Evolutionary conservation across 2,113 vertebrate species (phyloP).

Genomic region (Salvator merianae): DNA sequence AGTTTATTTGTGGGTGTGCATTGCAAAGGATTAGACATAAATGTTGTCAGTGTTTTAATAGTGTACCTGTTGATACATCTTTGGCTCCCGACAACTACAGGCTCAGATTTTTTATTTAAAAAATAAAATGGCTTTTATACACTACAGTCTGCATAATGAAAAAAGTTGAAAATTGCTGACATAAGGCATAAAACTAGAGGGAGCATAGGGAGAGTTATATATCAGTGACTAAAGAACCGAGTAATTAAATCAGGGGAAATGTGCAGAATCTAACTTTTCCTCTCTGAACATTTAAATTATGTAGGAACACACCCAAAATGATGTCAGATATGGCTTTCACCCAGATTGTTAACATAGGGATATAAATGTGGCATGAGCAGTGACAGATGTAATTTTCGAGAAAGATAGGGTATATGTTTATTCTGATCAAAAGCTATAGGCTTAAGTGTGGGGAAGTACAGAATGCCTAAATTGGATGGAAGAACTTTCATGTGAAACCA

Average conservation of each 20-base stretch:
- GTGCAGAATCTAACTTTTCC: slow-evolving; percentile 14
- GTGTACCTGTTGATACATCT: too few species aligned
- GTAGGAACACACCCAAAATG: slow-evolving; percentile 42
- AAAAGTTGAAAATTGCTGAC: neutral
- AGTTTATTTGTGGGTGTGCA: too few species aligned
- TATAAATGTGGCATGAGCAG: slow-evolving; percentile 13
- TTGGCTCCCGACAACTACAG: too few species aligned
- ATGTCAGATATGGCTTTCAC: slow-evolving; percentile 47
- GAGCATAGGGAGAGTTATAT: neutral
- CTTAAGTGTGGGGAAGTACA: slow-evolving; percentile 25
- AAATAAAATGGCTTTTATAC: too few species aligned
- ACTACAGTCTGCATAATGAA: too few species aligned
- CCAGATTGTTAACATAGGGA: slow-evolving; percentile 14
- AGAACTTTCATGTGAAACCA: neutral
- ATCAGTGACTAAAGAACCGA: neutral
- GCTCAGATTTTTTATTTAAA: too few species aligned
- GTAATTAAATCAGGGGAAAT: slow-evolving; percentile 38
- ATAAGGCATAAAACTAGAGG: slow-evolving; percentile 23
- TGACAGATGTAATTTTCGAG: slow-evolving; percentile 47
- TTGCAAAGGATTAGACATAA: too few species aligned
- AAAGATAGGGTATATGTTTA: slow-evolving; percentile 3
- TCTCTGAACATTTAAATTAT: slow-evolving; percentile 36
- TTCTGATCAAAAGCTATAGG: slow-evolving; percentile 45
- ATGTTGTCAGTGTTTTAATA: too few species aligned
- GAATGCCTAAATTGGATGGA: slow-evolving; percentile 25